Base-by-base conservation (phyloP, 2,113 vertebrate species). In the Pterocles gutturalis region DNA sequence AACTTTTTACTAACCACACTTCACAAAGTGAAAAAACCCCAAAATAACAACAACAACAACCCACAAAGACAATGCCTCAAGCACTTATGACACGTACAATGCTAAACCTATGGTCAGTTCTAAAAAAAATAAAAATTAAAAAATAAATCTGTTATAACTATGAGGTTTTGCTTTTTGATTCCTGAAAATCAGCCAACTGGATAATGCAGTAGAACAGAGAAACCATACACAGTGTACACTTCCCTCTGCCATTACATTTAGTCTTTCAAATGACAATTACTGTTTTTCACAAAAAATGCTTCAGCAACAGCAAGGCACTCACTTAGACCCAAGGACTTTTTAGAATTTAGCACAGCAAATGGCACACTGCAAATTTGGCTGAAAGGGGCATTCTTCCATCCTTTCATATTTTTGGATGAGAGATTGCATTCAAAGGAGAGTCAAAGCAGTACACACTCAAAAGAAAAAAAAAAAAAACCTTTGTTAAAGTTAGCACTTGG, bases 391-490 rank as follows among this genome's bases (percentile, higher is more conserved):
- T 83, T 95, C 96, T 92, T 75, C 76, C 48, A 51, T 31, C 71
- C 46, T 90, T 93, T 81, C 76, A 43, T 91, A 62, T 93, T 93
- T 95, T 78, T 90, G 93, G 64, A 91, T 87, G 77, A 87, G 70
- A 89, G 66, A 46, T 17, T 55, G 71, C 88, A 96, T 90, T 90
- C 33, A 86, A 90, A 88, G 17, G 31, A 71, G 48, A 86, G 55
- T 76, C 75, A 94, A 83, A 21, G 75, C 76, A 77, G 71, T 14
- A 78, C 20, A 34, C 28, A 78, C 53, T 89, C 75, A 70, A 77
- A 94, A 86, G 71, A 70, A 95, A 95, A 97, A 88, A 89, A 70
- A 95, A 95, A 97, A 88, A 87, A 96, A 95, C 45, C 91, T 90
- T 88, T 97, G 89, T 94, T 83, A 57, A 93, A 86, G 87, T 80